phyloP scores from a whole-genome alignment of 2,888 invertebrate genomes.

The Tortrix viridana region DNA sequence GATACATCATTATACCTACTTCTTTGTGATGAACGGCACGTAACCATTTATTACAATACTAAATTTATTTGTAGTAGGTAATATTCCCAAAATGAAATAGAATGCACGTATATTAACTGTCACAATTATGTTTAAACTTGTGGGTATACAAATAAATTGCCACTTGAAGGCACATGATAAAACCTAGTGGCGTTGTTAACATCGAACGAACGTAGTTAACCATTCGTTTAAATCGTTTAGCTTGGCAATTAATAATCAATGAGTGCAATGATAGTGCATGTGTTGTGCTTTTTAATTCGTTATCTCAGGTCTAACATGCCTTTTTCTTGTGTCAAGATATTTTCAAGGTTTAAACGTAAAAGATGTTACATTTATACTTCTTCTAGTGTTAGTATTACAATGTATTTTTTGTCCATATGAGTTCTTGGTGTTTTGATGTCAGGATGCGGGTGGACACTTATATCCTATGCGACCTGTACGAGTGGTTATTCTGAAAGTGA shows the following conservation, averaged over 20 bases:
- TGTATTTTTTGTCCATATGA: conserved; percentile 1
- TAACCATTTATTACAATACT: too few relatives aligned
- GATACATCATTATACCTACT: background rate
- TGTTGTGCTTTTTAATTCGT: conserved; percentile 63
- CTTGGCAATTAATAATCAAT: conserved; percentile 43
- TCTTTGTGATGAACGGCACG: too few relatives aligned
- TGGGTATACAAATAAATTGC: conserved; percentile 11
- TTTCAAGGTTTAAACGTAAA: conserved; percentile 59
- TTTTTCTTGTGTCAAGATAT: conserved; percentile 65
- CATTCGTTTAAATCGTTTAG: conserved; percentile 39
- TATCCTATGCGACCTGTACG: conserved; percentile 56
- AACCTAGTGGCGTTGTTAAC: conserved; percentile 11
- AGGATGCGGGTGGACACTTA: conserved; percentile 78
- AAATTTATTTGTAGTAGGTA: too few relatives aligned
- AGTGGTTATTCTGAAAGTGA: conserved; percentile 51
- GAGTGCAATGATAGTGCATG: conserved; percentile 72
- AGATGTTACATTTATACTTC: conserved; percentile 48
- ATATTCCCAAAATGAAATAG: background rate
- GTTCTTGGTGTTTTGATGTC: conserved; percentile 39
- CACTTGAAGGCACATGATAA: conserved; percentile 19
- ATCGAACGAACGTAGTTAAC: conserved; percentile 31
- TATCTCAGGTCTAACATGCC: conserved; percentile 66
- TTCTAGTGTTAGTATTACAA: conserved; percentile 59
- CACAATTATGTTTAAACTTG: background rate
- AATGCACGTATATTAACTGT: conserved; percentile 26